Conservation (phyloP, 30 jellyfish, hydroid and myxozoan species). For the Pelagia noctiluca region DNA sequence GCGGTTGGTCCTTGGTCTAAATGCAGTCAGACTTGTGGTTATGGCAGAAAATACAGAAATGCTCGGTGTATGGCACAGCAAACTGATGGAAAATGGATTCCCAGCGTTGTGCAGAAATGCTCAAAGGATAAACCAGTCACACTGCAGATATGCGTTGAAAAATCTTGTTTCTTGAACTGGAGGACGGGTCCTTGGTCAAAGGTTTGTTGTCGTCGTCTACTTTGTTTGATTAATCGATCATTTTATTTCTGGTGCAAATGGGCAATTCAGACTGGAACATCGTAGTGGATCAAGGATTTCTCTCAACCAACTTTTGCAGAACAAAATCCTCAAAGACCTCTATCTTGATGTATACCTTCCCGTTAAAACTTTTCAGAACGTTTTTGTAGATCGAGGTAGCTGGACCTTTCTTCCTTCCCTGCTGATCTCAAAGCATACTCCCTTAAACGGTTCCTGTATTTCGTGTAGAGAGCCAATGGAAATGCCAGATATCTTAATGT, state of each 20-base stretch:
- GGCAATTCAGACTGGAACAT: no score
- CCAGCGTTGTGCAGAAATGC: conserved; percentile 47
- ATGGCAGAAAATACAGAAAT: conserved; percentile 75
- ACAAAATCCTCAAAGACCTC: no score
- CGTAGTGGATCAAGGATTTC: no score
- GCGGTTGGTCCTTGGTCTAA: conserved; percentile 81
- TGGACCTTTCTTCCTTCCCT: no score
- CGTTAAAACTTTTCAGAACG: no score
- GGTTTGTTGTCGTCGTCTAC: conserved; percentile 45
- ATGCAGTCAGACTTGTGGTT: conserved; percentile 93
- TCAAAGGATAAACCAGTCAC: conserved; percentile 86
- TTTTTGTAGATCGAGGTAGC: no score
- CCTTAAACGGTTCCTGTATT: no score
- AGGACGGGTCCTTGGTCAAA: conserved; percentile 80
- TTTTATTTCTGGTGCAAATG: conserved; percentile 2
- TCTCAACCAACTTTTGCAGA: no score
- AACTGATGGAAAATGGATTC: conserved; percentile 76
- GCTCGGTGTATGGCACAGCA: conserved; percentile 64
- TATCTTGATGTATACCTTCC: no score
- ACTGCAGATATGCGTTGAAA: conserved; percentile 84
- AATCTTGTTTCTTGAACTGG: conserved; percentile 93
- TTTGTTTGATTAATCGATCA: not conserved
- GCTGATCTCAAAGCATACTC: no score
- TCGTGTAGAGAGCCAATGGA: no score
- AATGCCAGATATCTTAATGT: no score